A percentile compares a stretch with the other conserved stretches of the same genome.
Conservation (phyloP, 2,888 invertebrate species). For the Sabatieria punctata region DNA sequence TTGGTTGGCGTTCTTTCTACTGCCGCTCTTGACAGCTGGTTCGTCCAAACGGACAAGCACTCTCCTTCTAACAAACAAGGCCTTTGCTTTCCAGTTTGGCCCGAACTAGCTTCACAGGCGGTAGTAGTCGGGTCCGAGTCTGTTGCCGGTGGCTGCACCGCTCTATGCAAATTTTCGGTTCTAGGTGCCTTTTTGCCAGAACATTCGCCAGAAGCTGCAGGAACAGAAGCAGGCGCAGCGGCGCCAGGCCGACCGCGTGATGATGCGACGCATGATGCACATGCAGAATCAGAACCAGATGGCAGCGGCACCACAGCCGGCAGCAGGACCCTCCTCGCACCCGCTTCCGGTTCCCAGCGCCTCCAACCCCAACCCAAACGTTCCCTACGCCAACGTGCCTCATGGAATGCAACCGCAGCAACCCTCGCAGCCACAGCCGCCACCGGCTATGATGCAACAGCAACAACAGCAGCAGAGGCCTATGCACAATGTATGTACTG, state of each 20-base stretch:
- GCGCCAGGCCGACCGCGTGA: constrained; percentile 79
- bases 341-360: constrained; percentile 3
- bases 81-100: too few species aligned
- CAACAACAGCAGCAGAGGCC: constrained; percentile 27
- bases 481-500: constrained; percentile 30
- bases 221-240: constrained; percentile 90
- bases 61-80: constrained; percentile 3
- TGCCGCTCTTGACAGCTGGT: neutral
- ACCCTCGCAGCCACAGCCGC: constrained; percentile 51
- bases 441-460: constrained; percentile 58
- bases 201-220: constrained; percentile 90
- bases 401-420: neutral
- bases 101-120: too few species aligned
- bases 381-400: neutral
- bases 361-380: neutral
- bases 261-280: constrained; percentile 46
- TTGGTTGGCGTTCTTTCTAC: constrained; percentile 23
- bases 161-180: too few species aligned
- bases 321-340: constrained; percentile 6
- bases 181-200: constrained; percentile 96
- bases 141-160: neutral
- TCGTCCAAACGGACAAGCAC: neutral
- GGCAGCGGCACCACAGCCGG: constrained; percentile 4
- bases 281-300: too few species aligned
- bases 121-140: too few species aligned